Conservation (phyloP, 2,888 invertebrate species). For the Trichopria drosophilae region DNA sequence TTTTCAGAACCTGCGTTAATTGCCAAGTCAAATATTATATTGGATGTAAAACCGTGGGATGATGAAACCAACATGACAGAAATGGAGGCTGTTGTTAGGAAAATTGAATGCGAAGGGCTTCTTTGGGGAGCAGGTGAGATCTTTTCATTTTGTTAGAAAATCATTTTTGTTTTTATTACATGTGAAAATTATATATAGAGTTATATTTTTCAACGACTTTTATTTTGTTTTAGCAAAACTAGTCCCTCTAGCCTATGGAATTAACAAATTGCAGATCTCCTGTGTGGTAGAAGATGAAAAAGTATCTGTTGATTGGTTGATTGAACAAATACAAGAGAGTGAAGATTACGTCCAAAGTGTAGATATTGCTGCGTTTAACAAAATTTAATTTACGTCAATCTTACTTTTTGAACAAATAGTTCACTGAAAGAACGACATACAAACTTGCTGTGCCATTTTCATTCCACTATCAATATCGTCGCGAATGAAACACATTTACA, state of each 20-base stretch:
- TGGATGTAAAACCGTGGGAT: slow-evolving; percentile 93
- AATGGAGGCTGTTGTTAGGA: slow-evolving; percentile 80
- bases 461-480: no score
- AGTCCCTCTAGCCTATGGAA: slow-evolving; percentile 89
- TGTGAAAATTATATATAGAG: not conserved
- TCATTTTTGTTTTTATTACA: no score
- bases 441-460: no score
- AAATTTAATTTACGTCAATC: no score
- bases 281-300: slow-evolving; percentile 97
- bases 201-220: no score
- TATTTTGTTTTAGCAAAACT: slow-evolving; percentile 69
- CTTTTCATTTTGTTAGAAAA: not conserved
- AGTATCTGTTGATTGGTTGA: slow-evolving; percentile 84
- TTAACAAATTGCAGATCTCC: slow-evolving; percentile 87
- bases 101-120: slow-evolving; percentile 80
- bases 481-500: no score
- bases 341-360: slow-evolving; percentile 91
- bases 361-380: slow-evolving; percentile 94
- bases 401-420: no score
- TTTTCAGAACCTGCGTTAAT: slow-evolving; percentile 77
- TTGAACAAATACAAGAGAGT: slow-evolving; percentile 80
- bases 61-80: slow-evolving; percentile 91
- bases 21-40: slow-evolving; percentile 91
- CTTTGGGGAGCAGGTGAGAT: slow-evolving; percentile 83
- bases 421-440: no score